Conservation (phyloP, 2,888 invertebrate species). For the Cheilosia urbana region DNA sequence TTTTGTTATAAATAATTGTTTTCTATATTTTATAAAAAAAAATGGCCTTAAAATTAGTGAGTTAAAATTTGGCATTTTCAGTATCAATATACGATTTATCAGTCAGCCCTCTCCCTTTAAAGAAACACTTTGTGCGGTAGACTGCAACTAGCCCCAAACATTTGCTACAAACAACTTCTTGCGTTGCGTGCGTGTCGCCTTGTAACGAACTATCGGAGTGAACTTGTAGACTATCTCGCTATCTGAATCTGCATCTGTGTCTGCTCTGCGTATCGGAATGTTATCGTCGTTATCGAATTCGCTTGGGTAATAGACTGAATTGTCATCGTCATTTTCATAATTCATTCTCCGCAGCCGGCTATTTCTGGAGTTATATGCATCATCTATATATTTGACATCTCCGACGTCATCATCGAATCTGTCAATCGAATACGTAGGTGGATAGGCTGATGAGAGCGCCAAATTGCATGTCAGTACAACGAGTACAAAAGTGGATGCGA, state of each 20-base stretch:
- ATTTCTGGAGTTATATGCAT: conserved; percentile 71
- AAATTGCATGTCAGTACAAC: conserved; percentile 27
- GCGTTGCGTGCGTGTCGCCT: conserved; percentile 79
- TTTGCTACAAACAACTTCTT: conserved; percentile 82
- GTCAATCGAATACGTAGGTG: conserved; percentile 40
- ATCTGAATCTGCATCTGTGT: conserved; percentile 9
- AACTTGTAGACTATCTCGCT: conserved; percentile 30
- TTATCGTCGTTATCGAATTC: conserved; percentile 8
- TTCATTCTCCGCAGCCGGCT: conserved; percentile 76
- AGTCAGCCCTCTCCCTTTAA: background rate
- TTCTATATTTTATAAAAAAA: no score
- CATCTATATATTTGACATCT: background rate
- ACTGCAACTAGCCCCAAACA: conserved; percentile 80
- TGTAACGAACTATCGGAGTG: conserved; percentile 78
- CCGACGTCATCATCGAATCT: conserved; percentile 37
- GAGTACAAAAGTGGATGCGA: conserved; percentile 8
- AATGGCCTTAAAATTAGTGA: no score
- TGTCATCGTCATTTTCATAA: conserved; percentile 79
- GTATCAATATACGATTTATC: background rate
- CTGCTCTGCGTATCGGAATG: conserved; percentile 31
- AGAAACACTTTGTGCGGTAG: background rate
- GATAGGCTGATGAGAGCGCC: conserved; percentile 21
- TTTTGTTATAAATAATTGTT: no score
- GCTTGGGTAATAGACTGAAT: conserved; percentile 1
- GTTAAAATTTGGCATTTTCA: no score